Conservation (phyloP, 2,797 vertebrate genomes). For the Acipenser transmontanus region DNA sequence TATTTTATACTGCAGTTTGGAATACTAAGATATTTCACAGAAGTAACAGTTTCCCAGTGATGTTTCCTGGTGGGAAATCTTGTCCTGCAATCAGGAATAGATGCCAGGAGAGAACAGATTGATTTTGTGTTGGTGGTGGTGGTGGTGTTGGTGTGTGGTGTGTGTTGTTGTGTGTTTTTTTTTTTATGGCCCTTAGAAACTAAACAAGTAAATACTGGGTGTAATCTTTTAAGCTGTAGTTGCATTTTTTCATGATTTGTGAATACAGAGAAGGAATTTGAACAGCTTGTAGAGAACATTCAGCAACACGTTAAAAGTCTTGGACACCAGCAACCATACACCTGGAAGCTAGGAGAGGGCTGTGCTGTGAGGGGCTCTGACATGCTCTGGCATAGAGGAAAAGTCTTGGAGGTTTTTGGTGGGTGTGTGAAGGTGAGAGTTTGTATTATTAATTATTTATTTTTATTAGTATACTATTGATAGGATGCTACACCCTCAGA, state of each 20-base stretch:
- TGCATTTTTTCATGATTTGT: background rate
- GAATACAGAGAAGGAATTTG: constrained; percentile 59
- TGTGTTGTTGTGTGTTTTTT: background rate
- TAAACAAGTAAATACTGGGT: too few relatives aligned
- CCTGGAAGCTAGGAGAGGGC: constrained; percentile 75
- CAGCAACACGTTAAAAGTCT: constrained; percentile 70
- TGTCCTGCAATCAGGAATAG: too few relatives aligned
- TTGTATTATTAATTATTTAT: too few relatives aligned
- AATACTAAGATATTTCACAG: too few relatives aligned
- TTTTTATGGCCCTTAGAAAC: too few relatives aligned
- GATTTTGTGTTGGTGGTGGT: background rate
- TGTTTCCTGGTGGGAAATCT: too few relatives aligned
- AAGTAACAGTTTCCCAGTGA: too few relatives aligned
- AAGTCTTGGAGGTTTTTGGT: constrained; percentile 64
- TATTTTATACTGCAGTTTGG: too few relatives aligned
- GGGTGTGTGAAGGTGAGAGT: constrained; percentile 65
- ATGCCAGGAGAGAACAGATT: background rate
- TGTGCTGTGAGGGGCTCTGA: constrained; percentile 82
- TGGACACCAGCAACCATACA: constrained; percentile 70
- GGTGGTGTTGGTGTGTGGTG: constrained; percentile 1
- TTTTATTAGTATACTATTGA: too few relatives aligned
- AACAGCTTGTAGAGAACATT: constrained; percentile 62
- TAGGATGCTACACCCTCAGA: too few relatives aligned
- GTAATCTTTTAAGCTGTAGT: background rate
- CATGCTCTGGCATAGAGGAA: constrained; percentile 79